Evolutionary conservation across 2,797 vertebrate genomes (phyloP), one percentile per base, ranked within the genome.

Genomic region (Sebastes matsubarae): DNA sequence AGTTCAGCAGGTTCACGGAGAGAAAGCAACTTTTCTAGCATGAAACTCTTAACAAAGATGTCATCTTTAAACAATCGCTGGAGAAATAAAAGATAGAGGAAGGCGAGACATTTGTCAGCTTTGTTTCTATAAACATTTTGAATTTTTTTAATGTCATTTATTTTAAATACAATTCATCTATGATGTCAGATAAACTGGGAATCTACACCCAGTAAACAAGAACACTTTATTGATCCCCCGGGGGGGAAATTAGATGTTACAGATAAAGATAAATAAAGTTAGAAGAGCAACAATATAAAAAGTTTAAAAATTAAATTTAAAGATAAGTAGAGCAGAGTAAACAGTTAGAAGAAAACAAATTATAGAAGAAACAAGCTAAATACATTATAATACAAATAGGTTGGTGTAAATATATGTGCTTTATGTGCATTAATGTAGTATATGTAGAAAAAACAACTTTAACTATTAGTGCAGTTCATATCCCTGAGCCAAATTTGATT

Each of bases 21-120:
- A 63, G 29, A 34, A 18, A 69, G 72, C 76, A 82, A 81, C 73
- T 73, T 30, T 58, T 70, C 50, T 50, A 7, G 75, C 68, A 10
- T 78, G 74, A 83, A 79, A 73, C 42, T 20, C 70, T 63, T 77
- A 84, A 76, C 38, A 81, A 79, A 79, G 86, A 87, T 77, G 55
- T 82, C 72, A 87, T 83, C 84, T 77, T 66, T 27, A 46, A 85
- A 87, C 68, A 72, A 84, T 80, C 58, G 2, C 22, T 9, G 46
- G 58, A 58, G 55, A 13, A 75, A 66, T 2, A 67, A 67, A 16
- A 42, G 12, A 4, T 2, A 50, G 29, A 50, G 3, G 5, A n/a
- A 59, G 14, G 42, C 5, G 3, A 69, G 16, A 69, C 6, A 6
- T 34, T 13, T 25, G 8, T 54, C 22, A 12, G 22, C 11, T 29